Base-by-base conservation (phyloP, 2,113 vertebrate species). In the Dicerorhinus sumatrensis region DNA sequence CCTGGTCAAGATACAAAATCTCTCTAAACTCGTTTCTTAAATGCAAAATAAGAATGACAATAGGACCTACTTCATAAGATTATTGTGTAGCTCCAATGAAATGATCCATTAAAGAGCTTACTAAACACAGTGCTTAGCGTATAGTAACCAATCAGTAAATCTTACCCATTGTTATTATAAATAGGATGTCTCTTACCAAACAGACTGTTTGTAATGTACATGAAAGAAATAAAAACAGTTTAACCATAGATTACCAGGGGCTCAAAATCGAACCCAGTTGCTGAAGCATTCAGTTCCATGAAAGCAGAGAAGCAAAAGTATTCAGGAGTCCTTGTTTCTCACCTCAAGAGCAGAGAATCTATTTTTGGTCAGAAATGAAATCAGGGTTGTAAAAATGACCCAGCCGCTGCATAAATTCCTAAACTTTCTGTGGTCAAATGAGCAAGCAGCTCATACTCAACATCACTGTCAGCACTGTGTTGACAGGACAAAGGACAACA, bases 31-130 rank as follows among this genome's bases (percentile, higher is more conserved):
- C 91, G 16, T 54, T 69, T 80, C 63, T 85, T 90, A 33, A 42
- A 56, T 20, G 27, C 48, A 92, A 92, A 97, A 46, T 76, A 51
- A 88, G 58, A 96, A 93, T 67, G n/a, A 6, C 72, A 69, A 39
- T 2, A 58, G 36, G 18, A 80, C 3, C 62, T 75, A 63, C 10
- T 14, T 90, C 29, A 36, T 54, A 82, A 89, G 13, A 90, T 86
- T 67, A 76, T 3, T 80, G 29, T 39, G 20, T 23, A 48, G 4
- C 75, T 16, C 3, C 51, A 39, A 27, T 17, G 51, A 86, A 90
- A 87, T 69, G 54, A 80, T 21, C 27, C 42, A 67, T n/a, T 48
- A 25, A 56, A 89, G 18, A 75, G 13, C 13, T 70, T 70, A 63
- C 39, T 77, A 69, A 14, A 73, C 6, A 60, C 10, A 29, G 8